Conservation (phyloP, 1,140 invertebrate species). For the Prorops nasuta region DNA sequence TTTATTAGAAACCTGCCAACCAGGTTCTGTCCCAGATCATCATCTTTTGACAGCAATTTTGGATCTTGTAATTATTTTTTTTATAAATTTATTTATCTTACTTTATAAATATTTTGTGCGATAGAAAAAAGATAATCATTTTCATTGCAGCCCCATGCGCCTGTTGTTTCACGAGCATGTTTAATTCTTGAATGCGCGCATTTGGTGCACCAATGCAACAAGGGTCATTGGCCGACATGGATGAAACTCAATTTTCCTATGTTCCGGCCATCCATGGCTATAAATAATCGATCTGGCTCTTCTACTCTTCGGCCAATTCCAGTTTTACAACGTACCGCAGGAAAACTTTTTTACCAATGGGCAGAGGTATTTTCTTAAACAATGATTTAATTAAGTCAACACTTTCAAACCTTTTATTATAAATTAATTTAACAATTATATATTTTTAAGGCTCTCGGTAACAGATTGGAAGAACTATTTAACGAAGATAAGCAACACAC, state of each 20-base stretch:
- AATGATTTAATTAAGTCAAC: not conserved
- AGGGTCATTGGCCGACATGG: conserved; percentile 96
- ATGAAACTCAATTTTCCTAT: conserved; percentile 85
- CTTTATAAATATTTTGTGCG: too few species aligned
- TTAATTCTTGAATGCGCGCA: conserved; percentile 93
- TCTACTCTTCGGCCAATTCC: conserved; percentile 71
- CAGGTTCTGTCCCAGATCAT: conserved; percentile 93
- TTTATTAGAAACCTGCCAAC: conserved; percentile 90
- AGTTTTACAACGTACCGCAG: conserved; percentile 85
- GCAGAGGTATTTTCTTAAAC: conserved; percentile 70
- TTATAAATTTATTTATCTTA: not conserved
- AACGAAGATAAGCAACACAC: conserved; percentile 72
- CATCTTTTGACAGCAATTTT: conserved; percentile 92
- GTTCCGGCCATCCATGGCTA: conserved; percentile 72
- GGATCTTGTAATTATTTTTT: conserved; percentile 74
- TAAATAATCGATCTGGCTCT: conserved; percentile 54
- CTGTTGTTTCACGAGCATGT: conserved; percentile 86
- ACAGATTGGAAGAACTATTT: conserved; percentile 81
- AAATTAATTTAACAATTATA: not conserved
- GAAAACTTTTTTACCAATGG: conserved; percentile 97
- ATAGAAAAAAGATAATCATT: not conserved
- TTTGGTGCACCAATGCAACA: conserved; percentile 96
- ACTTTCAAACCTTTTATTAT: too few species aligned
- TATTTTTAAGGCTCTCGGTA: conserved; percentile 71
- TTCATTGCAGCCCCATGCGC: conserved; percentile 80